Evolutionary conservation across 2,888 invertebrate species (phyloP), one percentile per base, ranked within the genome.

Genomic region (Protodeltote pygarga): DNA sequence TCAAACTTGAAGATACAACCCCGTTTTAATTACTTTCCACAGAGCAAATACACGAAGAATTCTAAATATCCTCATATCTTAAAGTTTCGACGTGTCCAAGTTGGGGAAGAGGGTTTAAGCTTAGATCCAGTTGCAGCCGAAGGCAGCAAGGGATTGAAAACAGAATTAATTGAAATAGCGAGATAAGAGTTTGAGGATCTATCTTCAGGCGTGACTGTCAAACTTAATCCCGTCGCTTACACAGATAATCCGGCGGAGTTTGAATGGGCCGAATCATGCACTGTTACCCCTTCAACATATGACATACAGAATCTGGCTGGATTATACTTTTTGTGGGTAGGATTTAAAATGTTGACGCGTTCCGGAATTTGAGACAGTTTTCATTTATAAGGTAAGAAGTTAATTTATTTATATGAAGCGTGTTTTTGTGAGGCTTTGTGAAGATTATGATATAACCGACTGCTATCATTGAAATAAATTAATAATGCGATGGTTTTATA

Each of bases 161-260:
- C 29, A 34, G 55, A 53, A 65, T 69, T 71, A 71, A 71, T 71
- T 71, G 70, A 65, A 71, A 71, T 54, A 60, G 54, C 46, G 50
- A 65, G 60, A 69, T 69, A 71, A 62, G 66, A 69, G 61, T 62
- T 58, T 46, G 42, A 49, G 40, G 45, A 60, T 46, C 57, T 45
- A 49, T 64, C 58, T 72, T 70, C 53, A 24, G 50, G 61, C 61
- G 41, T 64, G 55, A 65, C 68, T 59, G 68, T 72, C 71, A 55
- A 47, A 27, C 15, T 28, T 71, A 72, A 71, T 62, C 68, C 65
- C 16, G 16, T 44, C 53, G 70, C 59, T 68, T 72, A 72, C 65
- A 60, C 37, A 51, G 57, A 68, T 72, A 72, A 72, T 64, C 70
- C 62, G 31, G 10, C 14, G 45, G n/a, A 65, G 57, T 65, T 62